A percentile compares a stretch with the other conserved stretches of the same genome.
These are phyloP conservation scores for Danionella cerebrum DNA, from an alignment of 2,113 vertebrate species.

Conservation along the genomic window DNA sequence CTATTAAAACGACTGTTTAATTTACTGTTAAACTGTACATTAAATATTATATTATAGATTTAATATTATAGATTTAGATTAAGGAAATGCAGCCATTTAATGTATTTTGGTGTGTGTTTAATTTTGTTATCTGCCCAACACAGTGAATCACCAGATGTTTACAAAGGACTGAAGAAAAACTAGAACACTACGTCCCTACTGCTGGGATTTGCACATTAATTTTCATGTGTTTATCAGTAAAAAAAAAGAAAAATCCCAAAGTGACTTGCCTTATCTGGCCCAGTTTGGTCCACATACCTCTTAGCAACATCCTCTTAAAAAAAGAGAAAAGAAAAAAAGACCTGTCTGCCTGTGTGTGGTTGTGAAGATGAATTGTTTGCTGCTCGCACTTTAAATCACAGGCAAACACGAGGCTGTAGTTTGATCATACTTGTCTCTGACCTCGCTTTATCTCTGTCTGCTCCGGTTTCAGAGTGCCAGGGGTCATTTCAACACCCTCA, in stretches of 20 bases:
- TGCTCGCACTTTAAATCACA: slow-evolving; percentile 51
- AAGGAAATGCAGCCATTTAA: too few relatives aligned
- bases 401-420: slow-evolving; percentile 39
- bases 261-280: neutral
- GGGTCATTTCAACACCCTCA: slow-evolving; percentile 40
- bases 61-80: too few relatives aligned
- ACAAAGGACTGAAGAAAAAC: slow-evolving; percentile 5
- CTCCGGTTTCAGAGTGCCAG: slow-evolving; percentile 49
- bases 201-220: neutral
- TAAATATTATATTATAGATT: too few relatives aligned
- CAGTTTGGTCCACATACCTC: slow-evolving; percentile 14
- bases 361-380: slow-evolving; percentile 48
- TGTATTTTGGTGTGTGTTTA: too few relatives aligned
- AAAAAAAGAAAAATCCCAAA: slow-evolving; percentile 13
- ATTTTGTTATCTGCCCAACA: neutral
- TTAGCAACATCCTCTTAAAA: neutral
- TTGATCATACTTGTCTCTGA: slow-evolving; percentile 57
- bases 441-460: slow-evolving; percentile 49
- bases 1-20: too few relatives aligned
- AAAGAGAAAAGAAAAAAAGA: slow-evolving; percentile 2
- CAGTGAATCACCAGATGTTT: neutral
- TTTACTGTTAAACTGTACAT: too few relatives aligned
- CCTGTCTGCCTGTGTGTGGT: slow-evolving; percentile 28
- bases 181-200: neutral
- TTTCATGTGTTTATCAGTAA: slow-evolving; percentile 9